These are phyloP conservation scores for Gavialis gangeticus DNA, from an alignment of 2,113 vertebrate species.

Conservation along the genomic window DNA sequence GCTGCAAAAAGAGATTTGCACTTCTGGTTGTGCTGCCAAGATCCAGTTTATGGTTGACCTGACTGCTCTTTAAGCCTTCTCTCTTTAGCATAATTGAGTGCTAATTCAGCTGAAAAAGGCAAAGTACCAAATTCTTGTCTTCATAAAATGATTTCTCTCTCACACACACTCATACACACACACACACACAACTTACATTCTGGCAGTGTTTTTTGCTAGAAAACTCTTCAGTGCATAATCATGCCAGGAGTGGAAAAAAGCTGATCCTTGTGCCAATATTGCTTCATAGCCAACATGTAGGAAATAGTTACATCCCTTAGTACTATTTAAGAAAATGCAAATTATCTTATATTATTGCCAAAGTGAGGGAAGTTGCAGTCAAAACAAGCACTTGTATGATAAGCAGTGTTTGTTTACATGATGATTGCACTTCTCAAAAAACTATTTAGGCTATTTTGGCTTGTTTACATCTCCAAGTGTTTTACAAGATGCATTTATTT, in stretches of 20 bases:
- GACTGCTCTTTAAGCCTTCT: background rate
- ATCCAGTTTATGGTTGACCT: background rate
- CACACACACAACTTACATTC: background rate
- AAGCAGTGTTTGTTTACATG: constrained; percentile 27
- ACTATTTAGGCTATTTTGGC: constrained; percentile 14
- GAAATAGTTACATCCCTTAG: background rate
- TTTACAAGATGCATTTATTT: background rate
- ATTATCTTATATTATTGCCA: constrained; percentile 22
- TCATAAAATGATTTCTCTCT: background rate
- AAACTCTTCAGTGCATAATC: background rate
- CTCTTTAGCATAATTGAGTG: constrained; percentile 22
- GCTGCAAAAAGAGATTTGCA: background rate
- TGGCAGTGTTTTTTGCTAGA: background rate
- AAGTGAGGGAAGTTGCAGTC: background rate
- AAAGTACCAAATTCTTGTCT: background rate
- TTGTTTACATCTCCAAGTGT: background rate
- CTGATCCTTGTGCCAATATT: background rate
- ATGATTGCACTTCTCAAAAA: constrained; percentile 15
- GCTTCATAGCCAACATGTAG: background rate
- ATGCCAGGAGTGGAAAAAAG: background rate
- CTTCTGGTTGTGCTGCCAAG: constrained; percentile 10
- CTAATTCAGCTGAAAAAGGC: constrained; percentile 44
- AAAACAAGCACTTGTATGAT: background rate
- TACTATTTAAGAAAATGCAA: background rate
- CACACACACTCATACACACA: background rate